Base-by-base conservation (phyloP, 2,113 vertebrate species). In the Scatophagus argus region DNA sequence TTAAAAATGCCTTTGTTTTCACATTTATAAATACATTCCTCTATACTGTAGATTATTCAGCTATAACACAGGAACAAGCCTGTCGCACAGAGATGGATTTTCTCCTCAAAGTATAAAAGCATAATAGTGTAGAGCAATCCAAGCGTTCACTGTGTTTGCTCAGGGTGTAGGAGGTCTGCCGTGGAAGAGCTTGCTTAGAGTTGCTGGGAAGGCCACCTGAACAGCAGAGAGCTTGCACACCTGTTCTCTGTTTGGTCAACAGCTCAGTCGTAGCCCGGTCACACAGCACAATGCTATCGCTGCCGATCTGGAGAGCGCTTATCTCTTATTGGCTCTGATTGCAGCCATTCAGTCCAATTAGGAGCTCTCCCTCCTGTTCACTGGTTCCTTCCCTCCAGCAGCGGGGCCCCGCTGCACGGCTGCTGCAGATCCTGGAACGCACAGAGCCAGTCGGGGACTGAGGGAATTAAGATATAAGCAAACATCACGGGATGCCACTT, bases 241-340 rank as follows among this genome's bases (percentile, higher is more conserved):
- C 88, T 90, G 91, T 82, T 90, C 86, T 89, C 65, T 87, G 92
- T 93, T 93, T 92, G 93, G 88, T 91, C 87, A 92, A 88, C 87
- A 89, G 74, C 0, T 13, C 74, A 85, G 81, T 89, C 54, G 58
- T 61, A 47, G 56, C 74, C 38, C 51, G 73, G 77, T 83, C 87
- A 86, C 27, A 25, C 74, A 39, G 92, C 77, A 89, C 90, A 90
- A 89, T 79, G 72, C 84, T 92, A 90, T 93, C 91, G 62, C 76
- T 38, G 76, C 44, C 8, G 43, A 92, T 93, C 92, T 83, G 79
- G 34, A 82, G 77, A 60, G 83, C 39, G 66, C 91, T 91, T 93
- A 94, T 93, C 91, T 76, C 72, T 89, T 90, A 92, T 92, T 93
- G 88, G 85, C 87, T 86, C 88, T 86, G 88, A 90, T 89, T 89